Evolutionary conservation across 2,888 invertebrate genomes (phyloP).

Genomic region (Lamproptera curius): DNA sequence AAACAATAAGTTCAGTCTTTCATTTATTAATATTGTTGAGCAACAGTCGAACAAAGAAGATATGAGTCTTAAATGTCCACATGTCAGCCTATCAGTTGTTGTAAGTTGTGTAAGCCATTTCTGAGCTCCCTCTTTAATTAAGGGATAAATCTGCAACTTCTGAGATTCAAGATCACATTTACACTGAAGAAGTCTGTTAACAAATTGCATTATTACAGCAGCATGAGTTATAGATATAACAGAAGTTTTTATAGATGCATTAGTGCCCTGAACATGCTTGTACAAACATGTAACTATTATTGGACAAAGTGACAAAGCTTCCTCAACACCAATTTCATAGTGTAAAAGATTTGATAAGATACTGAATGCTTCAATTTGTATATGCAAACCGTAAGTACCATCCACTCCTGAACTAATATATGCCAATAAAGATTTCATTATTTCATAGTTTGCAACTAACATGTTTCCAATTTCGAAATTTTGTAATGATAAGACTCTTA

Average conservation of each 20-base stretch:
- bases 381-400: slow-evolving; percentile 69
- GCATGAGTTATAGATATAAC: slow-evolving; percentile 77
- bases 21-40: slow-evolving; percentile 46
- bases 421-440: slow-evolving; percentile 72
- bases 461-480: slow-evolving; percentile 71
- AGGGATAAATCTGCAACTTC: slow-evolving; percentile 56
- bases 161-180: slow-evolving; percentile 40
- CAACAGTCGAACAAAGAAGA: slow-evolving; percentile 61
- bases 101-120: slow-evolving; percentile 73
- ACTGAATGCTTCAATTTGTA: slow-evolving; percentile 82
- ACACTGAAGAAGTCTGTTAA: slow-evolving; percentile 50
- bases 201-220: slow-evolving; percentile 71
- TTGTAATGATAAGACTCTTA: slow-evolving; percentile 84
- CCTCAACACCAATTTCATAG: slow-evolving; percentile 69
- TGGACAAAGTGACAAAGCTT: slow-evolving; percentile 70
- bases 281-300: slow-evolving; percentile 75
- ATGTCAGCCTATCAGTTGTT: slow-evolving; percentile 57
- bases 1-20: slow-evolving; percentile 46
- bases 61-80: slow-evolving; percentile 58
- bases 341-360: slow-evolving; percentile 75
- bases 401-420: slow-evolving; percentile 76
- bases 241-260: slow-evolving; percentile 62
- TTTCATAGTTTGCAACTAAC: slow-evolving; percentile 73
- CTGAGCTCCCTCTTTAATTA: slow-evolving; percentile 57
- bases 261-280: slow-evolving; percentile 78